Base-by-base conservation (phyloP, 2,113 vertebrate species). In the Turdus rufiventris region DNA sequence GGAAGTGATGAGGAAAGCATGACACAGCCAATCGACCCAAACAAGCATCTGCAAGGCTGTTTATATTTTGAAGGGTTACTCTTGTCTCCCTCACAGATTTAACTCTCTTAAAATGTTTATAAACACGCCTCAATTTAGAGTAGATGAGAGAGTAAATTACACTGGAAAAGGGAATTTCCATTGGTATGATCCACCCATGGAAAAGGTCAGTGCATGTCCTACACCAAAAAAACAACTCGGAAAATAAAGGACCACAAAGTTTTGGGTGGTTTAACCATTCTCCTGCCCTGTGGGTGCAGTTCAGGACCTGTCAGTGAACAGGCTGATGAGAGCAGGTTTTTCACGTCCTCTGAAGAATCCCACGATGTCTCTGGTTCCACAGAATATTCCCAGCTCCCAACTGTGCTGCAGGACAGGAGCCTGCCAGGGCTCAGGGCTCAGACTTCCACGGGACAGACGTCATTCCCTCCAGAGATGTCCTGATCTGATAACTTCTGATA, bases 401-500 rank as follows among this genome's bases (percentile, higher is more conserved):
- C 13, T 33, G 43, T 3, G 5, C 56, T 26, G 45, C 51, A 24
- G 71, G 50, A 33, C 56, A 81, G 82, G 24, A 81, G 42, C 58
- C 29, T 17, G 47, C 42, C 85, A 33, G 70, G 81, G 89, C 89
- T 92, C 70, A 86, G 88, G 78, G 89, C 89, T 95, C 74, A 79
- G 80, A n/a, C 77, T 89, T 76, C 72, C 91, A 63, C 12, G 2
- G 93, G 89, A 82, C 94, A 94, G 50, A 92, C 40, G 85, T 96
- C 95, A 96, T 48, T 86, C 40, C 84, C 77, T 70, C 33, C 88
- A 45, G 63, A 90, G 94, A 95, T 92, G 92, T 95, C 56, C 91
- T 85, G 88, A 93, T 95, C 93, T 86, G 91, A 57, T 88, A 90
- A 88, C 95, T 96, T 92, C 93, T 95, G 90, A 84, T 89, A 54